Conservation (phyloP, 2,888 invertebrate species). For the Andrena haemorrhoa region DNA sequence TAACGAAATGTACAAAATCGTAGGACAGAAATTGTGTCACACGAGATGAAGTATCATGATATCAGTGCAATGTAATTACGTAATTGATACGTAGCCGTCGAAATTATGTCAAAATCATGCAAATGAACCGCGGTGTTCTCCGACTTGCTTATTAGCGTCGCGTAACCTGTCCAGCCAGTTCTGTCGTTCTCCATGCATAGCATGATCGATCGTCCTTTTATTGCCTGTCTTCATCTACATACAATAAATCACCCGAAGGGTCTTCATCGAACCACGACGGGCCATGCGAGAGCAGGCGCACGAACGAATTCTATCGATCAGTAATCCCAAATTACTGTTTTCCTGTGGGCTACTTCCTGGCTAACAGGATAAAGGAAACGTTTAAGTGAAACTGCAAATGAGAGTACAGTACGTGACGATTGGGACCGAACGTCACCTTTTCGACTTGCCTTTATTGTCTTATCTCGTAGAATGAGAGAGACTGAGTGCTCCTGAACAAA, state of each 20-base stretch:
- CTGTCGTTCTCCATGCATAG: conserved; percentile 9
- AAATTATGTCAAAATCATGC: conserved; percentile 41
- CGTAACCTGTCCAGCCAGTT: conserved; percentile 31
- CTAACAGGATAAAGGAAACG: background rate
- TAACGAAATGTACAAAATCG: background rate
- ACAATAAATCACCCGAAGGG: conserved; percentile 33
- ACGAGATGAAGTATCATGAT: background rate
- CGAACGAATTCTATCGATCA: conserved; percentile 19
- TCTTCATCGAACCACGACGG: conserved; percentile 17
- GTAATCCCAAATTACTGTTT: conserved; percentile 12
- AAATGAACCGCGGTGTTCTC: conserved; percentile 20
- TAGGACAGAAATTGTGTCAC: background rate
- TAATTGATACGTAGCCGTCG: background rate
- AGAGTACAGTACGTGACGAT: too few species aligned
- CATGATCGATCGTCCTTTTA: conserved; percentile 26
- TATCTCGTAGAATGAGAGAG: too few species aligned
- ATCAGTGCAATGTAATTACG: background rate
- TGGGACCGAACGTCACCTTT: too few species aligned
- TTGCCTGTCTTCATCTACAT: conserved; percentile 28
- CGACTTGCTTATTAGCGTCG: conserved; percentile 29
- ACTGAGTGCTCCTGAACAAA: too few species aligned
- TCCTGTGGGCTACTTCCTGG: conserved; percentile 9
- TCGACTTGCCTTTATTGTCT: too few species aligned
- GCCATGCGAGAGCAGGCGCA: background rate
- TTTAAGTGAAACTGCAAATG: background rate